Base-by-base conservation (phyloP, 2,797 vertebrate genomes). In the Oceanodroma leucorhoa region DNA sequence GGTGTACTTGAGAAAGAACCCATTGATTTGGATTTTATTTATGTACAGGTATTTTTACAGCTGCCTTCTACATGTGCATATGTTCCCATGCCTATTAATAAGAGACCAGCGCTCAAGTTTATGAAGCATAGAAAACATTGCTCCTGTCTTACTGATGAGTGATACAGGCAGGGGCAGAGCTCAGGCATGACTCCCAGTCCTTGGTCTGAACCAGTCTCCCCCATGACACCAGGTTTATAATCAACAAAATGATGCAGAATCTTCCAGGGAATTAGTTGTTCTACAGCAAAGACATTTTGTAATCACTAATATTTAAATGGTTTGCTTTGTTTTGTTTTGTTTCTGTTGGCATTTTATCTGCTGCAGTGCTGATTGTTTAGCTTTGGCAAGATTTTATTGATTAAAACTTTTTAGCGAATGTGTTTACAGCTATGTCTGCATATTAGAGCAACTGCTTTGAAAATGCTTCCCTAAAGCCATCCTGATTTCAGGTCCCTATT, bases 381-480 rank as follows among this genome's bases (percentile, higher is more conserved):
- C 48, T 93, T 93, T 73, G 60, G 48, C 57, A 54, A 83, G 69
- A 79, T 67, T 84, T 57, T 86, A 76, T 72, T 80, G 43, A 83
- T 76, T 53, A 75, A 27, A 45, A 78, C 67, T 88, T 89, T 77
- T 62, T 88, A 75, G 55, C 14, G 27, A 57, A 90, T 80, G 18
- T 73, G 41, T 87, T 92, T 19, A 11, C 43, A 62, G 55, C 61
- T 71, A 34, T 70, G 41, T 40, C 38, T 89, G 57, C 53, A 30
- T 72, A 45, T 64, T n/a, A 80, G 62, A 89, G 54, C 66, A 83
- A 81, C 75, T 89, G 10, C 40, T 51, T 76, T 73, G 53, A 76
- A 94, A 93, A 78, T 9, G 8, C 87, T 93, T 95, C 67, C 61
- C 64, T 87, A 77, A 93, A 94, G 75, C 77, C 57, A 41, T 94